These are phyloP conservation scores for Diarsia mendica DNA, from an alignment of 2,888 invertebrate genomes.

Conservation along the genomic window DNA sequence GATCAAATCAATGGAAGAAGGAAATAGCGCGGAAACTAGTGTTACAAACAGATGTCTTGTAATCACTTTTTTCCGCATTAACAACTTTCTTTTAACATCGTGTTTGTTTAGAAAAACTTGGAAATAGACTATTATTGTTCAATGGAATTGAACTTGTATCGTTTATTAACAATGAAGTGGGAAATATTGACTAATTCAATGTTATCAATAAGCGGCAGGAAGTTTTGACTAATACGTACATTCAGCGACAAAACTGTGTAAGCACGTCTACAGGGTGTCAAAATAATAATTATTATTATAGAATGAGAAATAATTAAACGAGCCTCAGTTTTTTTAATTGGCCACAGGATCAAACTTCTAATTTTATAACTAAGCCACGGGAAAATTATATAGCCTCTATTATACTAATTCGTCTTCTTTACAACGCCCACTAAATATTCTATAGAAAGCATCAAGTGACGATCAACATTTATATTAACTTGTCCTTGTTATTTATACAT, in stretches of 20 bases:
- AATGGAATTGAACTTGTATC: constrained; percentile 15
- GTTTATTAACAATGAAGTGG: not conserved
- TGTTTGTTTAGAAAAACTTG: not conserved
- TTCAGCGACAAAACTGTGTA: not conserved
- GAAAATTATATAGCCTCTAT: too few species aligned
- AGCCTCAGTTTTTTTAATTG: too few species aligned
- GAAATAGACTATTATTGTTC: constrained; percentile 6
- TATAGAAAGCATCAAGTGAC: too few species aligned
- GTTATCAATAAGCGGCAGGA: not conserved
- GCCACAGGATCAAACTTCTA: too few species aligned
- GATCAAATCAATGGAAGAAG: constrained; percentile 14
- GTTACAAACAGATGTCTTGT: not conserved
- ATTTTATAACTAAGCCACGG: too few species aligned
- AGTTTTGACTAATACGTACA: not conserved
- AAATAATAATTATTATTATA: too few species aligned
- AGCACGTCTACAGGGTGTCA: not conserved
- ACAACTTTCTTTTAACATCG: not conserved
- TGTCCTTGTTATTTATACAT: too few species aligned
- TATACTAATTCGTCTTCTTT: too few species aligned
- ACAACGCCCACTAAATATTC: too few species aligned
- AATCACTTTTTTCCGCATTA: not conserved
- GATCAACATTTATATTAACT: too few species aligned
- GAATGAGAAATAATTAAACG: too few species aligned
- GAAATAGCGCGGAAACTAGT: not conserved
- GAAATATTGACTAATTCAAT: constrained; percentile 26